These are phyloP conservation scores for Thalassoma bifasciatum DNA, from an alignment of 2,113 vertebrate genomes.

Conservation along the genomic window DNA sequence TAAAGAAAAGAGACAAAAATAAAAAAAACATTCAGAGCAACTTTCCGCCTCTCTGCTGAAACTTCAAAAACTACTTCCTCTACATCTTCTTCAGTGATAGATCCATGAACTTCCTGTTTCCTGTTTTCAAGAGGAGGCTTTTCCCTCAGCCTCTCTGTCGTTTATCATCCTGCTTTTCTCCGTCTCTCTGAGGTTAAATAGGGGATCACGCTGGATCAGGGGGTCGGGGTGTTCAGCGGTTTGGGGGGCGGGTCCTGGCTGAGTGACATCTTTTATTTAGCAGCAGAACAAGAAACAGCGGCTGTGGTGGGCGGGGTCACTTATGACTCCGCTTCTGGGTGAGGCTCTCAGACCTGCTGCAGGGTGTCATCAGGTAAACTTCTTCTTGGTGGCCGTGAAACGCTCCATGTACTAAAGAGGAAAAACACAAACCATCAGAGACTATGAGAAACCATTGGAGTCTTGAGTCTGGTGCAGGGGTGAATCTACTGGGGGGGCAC, in stretches of 20 bases:
- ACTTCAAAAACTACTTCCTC: no score
- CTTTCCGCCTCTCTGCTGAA: no score
- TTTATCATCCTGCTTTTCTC: background rate
- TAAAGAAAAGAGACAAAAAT: background rate
- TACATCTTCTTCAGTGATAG: background rate
- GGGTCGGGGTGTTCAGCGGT: no score
- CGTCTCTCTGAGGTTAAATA: background rate
- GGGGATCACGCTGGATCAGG: background rate
- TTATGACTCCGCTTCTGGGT: slow-evolving; percentile 2
- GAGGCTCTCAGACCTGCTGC: background rate
- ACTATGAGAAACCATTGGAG: background rate
- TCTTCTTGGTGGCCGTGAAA: slow-evolving; percentile 98
- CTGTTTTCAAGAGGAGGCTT: background rate
- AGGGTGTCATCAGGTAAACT: slow-evolving; percentile 87
- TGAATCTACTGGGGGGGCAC: no score
- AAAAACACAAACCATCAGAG: background rate
- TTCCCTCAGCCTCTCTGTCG: background rate
- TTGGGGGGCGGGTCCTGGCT: background rate
- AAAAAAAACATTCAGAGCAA: no score
- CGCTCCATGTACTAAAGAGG: slow-evolving; percentile 95
- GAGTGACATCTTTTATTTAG: background rate
- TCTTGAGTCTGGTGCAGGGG: no score
- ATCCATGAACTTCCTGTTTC: background rate
- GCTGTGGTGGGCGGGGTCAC: background rate
- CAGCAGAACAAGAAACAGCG: slow-evolving; percentile 27